Evolutionary conservation across 1,140 invertebrate genomes (phyloP), one percentile per base, ranked within the genome.

Genomic region (Liolophura sinensis): DNA sequence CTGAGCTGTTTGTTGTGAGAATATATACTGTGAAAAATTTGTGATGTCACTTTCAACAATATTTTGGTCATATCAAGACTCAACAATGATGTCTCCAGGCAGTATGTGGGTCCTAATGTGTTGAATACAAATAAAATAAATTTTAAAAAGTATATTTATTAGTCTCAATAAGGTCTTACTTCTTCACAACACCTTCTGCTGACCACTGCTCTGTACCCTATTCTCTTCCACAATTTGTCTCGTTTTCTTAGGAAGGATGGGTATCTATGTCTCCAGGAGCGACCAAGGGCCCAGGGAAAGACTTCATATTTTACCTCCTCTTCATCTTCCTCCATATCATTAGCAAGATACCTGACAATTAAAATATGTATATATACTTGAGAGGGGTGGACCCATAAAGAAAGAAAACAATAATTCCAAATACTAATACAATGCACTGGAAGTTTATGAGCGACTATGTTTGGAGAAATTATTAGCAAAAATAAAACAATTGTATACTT

Each of bases 311-410:
- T 87, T 15, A 82, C 71, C 51, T 87, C 83, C 67, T 87, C 85
- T 50, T 88, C 86, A 73, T 89, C 88, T 73, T 89, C 88, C 73
- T 89, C 88, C 82, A 89, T 87, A 65, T 88, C 87, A 78, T 88
- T 86, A 22, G 88, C 88, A 40, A 89, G 76, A 73, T 87, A 88
- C 58, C 87, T 88, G 63, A 50, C 69, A 69, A 51, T 27, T 60
- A 69, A 54, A 46, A 73, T 64, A 50, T 55, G 24, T 31, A 59
- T 59, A 18, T 31, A 46, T 11, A 12, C 27, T 11, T 16, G 7
- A 46, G 58, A 65, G 59, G 14, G 5, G n/a, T 59, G 16, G 20
- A 54, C 50, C 5, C 24, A 6, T 40, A 40, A 16, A 18, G 1
- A 18, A 31, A 60, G 25, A 60, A 46, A 22, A 40, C 47, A 18